Percentiles rank a stretch among this genome's conserved stretches.
These are phyloP conservation scores for Sapayoa aenigma DNA, from an alignment of 2,113 vertebrate species.

Conservation along the genomic window DNA sequence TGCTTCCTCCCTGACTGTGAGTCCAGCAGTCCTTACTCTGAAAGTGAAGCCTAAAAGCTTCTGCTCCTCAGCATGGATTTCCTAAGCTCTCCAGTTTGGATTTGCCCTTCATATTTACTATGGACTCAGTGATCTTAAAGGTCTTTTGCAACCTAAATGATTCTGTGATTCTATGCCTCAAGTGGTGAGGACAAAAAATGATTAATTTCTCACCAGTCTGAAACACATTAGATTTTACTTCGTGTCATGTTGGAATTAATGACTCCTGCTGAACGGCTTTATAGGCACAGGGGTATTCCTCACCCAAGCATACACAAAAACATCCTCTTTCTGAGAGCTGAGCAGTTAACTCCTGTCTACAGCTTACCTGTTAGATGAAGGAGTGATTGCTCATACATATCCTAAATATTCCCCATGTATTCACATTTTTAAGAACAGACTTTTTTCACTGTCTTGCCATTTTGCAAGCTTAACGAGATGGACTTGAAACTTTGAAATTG, in stretches of 20 bases:
- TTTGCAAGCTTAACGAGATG: not conserved
- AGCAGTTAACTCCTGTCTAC: not conserved
- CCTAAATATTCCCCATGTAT: not conserved
- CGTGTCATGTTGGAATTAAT: not conserved
- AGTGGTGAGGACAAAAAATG: not conserved
- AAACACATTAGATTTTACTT: not conserved
- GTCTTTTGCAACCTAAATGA: not conserved
- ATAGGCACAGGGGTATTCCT: not conserved
- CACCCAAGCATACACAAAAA: not conserved
- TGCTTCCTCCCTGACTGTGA: not conserved
- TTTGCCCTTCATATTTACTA: not conserved
- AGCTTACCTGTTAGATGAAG: not conserved
- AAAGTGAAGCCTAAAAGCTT: not conserved
- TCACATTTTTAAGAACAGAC: not conserved
- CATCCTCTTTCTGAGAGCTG: not conserved
- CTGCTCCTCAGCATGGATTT: not conserved
- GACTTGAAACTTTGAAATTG: not conserved
- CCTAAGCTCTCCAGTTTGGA: not conserved
- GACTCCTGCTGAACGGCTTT: not conserved
- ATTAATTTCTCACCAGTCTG: not conserved
- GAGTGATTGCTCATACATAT: not conserved
- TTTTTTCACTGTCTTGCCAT: not conserved
- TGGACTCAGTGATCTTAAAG: not conserved
- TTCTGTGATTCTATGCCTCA: not conserved
- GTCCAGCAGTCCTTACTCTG: not conserved